Evolutionary conservation across 2,797 vertebrate genomes (phyloP), one percentile per base, ranked within the genome.

Genomic region (Phataginus tetradactyla): DNA sequence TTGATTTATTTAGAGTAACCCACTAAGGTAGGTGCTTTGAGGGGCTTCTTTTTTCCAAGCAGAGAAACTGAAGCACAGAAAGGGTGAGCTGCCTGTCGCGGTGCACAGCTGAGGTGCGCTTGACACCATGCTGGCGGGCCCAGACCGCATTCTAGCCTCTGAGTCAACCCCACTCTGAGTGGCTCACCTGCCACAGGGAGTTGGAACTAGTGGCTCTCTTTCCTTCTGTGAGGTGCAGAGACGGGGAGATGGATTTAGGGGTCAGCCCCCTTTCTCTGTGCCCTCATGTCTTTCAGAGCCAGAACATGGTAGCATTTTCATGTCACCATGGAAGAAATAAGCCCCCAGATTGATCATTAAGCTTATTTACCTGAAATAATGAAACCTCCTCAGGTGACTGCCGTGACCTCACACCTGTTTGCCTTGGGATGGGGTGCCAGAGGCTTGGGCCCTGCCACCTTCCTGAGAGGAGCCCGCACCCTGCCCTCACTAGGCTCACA

Each of bases 51-150:
- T 63, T 77, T 68, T 57, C 68, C 9, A 45, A 84, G 61, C 25
- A 63, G 72, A 72, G 88, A 89, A 84, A 77, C 29, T n/a, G 34
- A 53, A 68, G 14, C 83, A 34, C 5, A 61, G n/a, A 20, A 88
- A 37, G n/a, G 9, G 39, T 53, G 29, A 91, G n/a, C 21, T 0
- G 2, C 10, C 57, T 32, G 69, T 84, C 87, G 23, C 12, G 0
- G 39, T 59, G 39, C n/a, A 5, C 11, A 49, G 64, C 64, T 53
- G 66, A 59, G 15, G 72, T 1, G 34, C 37, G 45, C 11, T 21
- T 29, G 27, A 42, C 3, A n/a, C 23, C 34, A 1, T 0, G 2
- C n/a, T 3, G 34, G 34, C 42, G 9, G 59, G 72, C 25, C 72
- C 4, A 7, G 4, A 53, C 51, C 3, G 0, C 17, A 5, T 32